These are phyloP conservation scores for Drosophila trapezifrons DNA, from an alignment of 1,140 invertebrate genomes.

Conservation along the genomic window DNA sequence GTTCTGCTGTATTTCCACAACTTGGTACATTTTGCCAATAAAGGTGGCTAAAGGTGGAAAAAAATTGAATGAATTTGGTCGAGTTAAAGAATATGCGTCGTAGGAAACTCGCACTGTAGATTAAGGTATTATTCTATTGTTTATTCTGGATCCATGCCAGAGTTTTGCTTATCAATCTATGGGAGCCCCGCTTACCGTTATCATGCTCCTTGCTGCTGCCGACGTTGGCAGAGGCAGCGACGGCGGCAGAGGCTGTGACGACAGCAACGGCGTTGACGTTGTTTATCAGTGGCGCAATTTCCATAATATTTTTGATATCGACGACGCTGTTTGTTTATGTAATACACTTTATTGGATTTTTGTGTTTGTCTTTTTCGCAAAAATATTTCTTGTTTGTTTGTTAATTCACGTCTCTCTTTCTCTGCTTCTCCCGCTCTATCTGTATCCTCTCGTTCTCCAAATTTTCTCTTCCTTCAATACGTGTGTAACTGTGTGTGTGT, in stretches of 20 bases:
- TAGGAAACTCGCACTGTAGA: not conserved
- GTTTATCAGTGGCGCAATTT: conserved; percentile 73
- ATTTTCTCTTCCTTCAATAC: conserved; percentile 17
- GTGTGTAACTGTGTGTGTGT: not conserved
- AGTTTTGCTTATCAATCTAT: conserved; percentile 15
- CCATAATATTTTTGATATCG: conserved; percentile 68
- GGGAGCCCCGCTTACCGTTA: conserved; percentile 58
- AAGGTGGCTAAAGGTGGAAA: no score
- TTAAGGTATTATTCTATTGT: not conserved
- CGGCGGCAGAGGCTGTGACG: conserved; percentile 53
- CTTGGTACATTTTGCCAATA: no score
- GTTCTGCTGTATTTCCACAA: no score
- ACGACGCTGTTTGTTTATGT: conserved; percentile 46
- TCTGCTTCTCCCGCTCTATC: conserved; percentile 41
- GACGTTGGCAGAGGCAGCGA: conserved; percentile 29
- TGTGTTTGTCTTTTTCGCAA: conserved; percentile 52
- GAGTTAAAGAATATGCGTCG: conserved; percentile 1
- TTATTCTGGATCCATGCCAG: conserved; percentile 23
- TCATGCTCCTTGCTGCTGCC: conserved; percentile 58
- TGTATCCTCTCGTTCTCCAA: conserved; percentile 41
- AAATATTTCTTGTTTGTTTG: conserved; percentile 52
- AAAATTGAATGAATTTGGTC: not conserved
- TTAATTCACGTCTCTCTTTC: conserved; percentile 48
- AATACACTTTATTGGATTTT: conserved; percentile 61
- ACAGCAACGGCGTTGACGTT: conserved; percentile 62